Conservation (phyloP, 2,888 invertebrate genomes). For the Apotomis turbidana region DNA sequence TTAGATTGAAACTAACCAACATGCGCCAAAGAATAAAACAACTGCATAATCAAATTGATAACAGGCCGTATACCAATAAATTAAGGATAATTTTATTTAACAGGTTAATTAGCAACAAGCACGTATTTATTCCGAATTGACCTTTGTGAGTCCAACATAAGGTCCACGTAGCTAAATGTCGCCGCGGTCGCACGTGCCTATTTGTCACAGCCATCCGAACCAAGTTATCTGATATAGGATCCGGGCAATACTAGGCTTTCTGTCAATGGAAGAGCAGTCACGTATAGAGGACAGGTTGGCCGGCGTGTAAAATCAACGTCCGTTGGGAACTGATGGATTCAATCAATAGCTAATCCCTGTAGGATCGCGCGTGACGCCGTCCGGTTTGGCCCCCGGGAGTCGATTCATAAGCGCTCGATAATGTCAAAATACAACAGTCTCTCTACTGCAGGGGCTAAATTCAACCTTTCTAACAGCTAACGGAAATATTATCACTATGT, state of each 20-base stretch:
- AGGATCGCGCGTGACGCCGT: slow-evolving; percentile 34
- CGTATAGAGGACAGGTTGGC: slow-evolving; percentile 11
- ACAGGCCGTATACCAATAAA: background rate
- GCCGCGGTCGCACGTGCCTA: slow-evolving; percentile 22
- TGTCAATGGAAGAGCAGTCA: slow-evolving; percentile 10
- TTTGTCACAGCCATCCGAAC: slow-evolving; percentile 25
- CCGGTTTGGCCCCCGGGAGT: slow-evolving; percentile 26
- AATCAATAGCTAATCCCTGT: slow-evolving; percentile 42
- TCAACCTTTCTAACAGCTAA: too few species aligned
- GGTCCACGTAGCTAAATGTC: slow-evolving; percentile 12
- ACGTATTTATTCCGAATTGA: background rate
- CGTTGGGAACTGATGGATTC: slow-evolving; percentile 40
- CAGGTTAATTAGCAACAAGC: background rate
- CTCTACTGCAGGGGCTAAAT: background rate
- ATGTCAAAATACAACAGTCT: slow-evolving; percentile 29
- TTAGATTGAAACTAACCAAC: too few species aligned
- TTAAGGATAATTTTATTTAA: slow-evolving; percentile 8
- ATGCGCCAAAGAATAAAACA: background rate
- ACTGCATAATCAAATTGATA: background rate
- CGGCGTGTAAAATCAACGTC: slow-evolving; percentile 37
- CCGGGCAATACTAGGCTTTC: slow-evolving; percentile 21
- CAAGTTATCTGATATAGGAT: background rate
- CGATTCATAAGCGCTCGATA: slow-evolving; percentile 28
- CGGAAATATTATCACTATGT: too few species aligned
- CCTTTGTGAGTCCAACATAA: slow-evolving; percentile 1